A percentile compares a stretch with the other conserved stretches of the same genome.
These are phyloP conservation scores for Champsocephalus esox DNA, from an alignment of 2,797 vertebrate species.

Conservation along the genomic window DNA sequence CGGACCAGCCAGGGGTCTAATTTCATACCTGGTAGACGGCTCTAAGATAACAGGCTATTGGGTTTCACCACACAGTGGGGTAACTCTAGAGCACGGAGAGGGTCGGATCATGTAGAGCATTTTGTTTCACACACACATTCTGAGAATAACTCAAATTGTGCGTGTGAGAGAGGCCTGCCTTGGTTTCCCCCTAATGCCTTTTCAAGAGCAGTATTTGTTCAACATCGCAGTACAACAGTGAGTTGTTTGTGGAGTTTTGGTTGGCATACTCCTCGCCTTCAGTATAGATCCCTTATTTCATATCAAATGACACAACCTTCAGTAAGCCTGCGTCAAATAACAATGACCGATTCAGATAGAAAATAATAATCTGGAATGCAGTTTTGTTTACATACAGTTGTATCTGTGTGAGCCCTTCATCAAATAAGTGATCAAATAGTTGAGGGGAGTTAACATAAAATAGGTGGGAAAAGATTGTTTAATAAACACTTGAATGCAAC, in stretches of 20 bases:
- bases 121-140: slow-evolving; percentile 84
- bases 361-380: background rate
- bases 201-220: slow-evolving; percentile 53
- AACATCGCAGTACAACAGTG: slow-evolving; percentile 7
- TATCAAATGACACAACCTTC: slow-evolving; percentile 35
- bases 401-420: background rate
- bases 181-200: slow-evolving; percentile 50
- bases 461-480: background rate
- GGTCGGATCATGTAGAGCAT: slow-evolving; percentile 77
- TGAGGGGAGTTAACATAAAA: background rate
- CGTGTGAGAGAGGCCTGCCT: slow-evolving; percentile 48
- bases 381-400: slow-evolving; percentile 13
- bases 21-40: slow-evolving; percentile 84
- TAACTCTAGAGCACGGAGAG: slow-evolving; percentile 82
- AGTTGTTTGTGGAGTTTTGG: slow-evolving; percentile 33
- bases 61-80: slow-evolving; percentile 83
- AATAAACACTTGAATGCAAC: slow-evolving; percentile 29
- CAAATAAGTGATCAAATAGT: background rate
- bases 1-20: slow-evolving; percentile 77
- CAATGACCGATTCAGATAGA: background rate
- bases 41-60: slow-evolving; percentile 85
- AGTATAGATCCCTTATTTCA: slow-evolving; percentile 12
- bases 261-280: background rate
- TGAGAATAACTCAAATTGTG: slow-evolving; percentile 77
- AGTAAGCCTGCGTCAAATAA: slow-evolving; percentile 22